These are phyloP conservation scores for Cyanoramphus novaezelandiae DNA, from an alignment of 2,113 vertebrate genomes.

Conservation along the genomic window DNA sequence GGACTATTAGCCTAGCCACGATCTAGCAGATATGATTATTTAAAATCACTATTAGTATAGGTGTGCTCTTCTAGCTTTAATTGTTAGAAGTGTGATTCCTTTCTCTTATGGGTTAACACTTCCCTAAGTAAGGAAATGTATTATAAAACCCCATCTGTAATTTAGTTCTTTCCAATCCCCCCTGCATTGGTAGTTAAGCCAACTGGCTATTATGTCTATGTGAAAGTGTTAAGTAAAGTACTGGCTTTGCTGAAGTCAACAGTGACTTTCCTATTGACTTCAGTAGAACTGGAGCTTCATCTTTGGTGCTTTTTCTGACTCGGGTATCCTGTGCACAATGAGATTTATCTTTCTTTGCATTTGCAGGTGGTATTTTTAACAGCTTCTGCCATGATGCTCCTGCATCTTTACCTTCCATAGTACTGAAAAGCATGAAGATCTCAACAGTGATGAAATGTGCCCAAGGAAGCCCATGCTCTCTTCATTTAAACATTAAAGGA, in stretches of 20 bases:
- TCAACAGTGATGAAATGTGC: slow-evolving; percentile 84
- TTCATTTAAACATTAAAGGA: slow-evolving; percentile 75
- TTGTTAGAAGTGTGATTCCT: background rate
- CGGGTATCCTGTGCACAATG: background rate
- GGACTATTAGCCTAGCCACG: background rate
- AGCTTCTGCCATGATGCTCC: slow-evolving; percentile 69
- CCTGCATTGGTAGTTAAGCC: background rate
- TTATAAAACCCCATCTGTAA: background rate
- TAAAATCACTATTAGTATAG: background rate
- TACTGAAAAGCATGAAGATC: slow-evolving; percentile 77
- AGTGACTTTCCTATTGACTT: background rate
- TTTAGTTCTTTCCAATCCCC: background rate
- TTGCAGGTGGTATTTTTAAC: slow-evolving; percentile 60
- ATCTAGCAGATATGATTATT: background rate
- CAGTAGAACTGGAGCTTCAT: background rate
- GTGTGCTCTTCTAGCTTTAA: background rate
- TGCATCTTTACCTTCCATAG: slow-evolving; percentile 21
- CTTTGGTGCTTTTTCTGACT: background rate
- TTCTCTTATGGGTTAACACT: background rate
- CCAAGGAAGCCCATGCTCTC: slow-evolving; percentile 72
- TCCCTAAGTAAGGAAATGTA: background rate
- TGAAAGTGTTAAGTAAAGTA: background rate
- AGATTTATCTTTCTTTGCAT: background rate
- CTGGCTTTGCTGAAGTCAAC: background rate
- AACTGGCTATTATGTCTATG: background rate